Percentiles rank a stretch among this genome's conserved stretches.
phyloP scores from a whole-genome alignment of 2,113 vertebrate genomes.

The Stegastes partitus region DNA sequence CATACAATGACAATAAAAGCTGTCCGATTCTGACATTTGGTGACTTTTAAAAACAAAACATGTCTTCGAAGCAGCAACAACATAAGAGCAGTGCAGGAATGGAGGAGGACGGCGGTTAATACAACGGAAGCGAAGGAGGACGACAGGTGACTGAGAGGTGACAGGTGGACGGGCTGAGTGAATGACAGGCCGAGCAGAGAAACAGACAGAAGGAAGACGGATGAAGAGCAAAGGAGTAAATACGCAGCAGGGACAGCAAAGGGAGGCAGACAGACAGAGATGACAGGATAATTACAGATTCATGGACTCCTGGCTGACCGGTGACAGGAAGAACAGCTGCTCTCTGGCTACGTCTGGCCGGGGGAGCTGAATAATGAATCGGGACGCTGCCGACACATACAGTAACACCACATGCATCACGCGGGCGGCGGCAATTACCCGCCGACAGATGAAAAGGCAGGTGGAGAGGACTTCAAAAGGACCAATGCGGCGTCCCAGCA shows the following conservation, averaged over 20 bases:
- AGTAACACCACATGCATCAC: slow-evolving; percentile 27
- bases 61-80: too few species aligned
- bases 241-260: slow-evolving; percentile 20
- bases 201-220: not conserved
- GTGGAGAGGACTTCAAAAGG: slow-evolving; percentile 45
- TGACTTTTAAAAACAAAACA: too few species aligned
- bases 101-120: not conserved
- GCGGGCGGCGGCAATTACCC: slow-evolving; percentile 31
- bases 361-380: slow-evolving; percentile 64
- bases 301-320: slow-evolving; percentile 59
- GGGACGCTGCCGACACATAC: slow-evolving; percentile 22
- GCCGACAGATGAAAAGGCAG: slow-evolving; percentile 27
- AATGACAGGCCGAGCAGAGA: too few species aligned
- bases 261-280: slow-evolving; percentile 18
- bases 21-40: too few species aligned
- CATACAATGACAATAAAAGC: too few species aligned
- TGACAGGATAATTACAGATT: slow-evolving; percentile 55
- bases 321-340: slow-evolving; percentile 63
- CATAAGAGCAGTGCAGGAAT: too few species aligned
- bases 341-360: slow-evolving; percentile 33
- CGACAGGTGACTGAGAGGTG: too few species aligned
- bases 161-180: too few species aligned
- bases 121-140: not conserved
- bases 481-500: not conserved
- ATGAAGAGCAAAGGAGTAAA: slow-evolving; percentile 32